A percentile compares a stretch with the other conserved stretches of the same genome.
phyloP scores from a whole-genome alignment of 2,113 vertebrate genomes.

The Podilymbus podiceps region DNA sequence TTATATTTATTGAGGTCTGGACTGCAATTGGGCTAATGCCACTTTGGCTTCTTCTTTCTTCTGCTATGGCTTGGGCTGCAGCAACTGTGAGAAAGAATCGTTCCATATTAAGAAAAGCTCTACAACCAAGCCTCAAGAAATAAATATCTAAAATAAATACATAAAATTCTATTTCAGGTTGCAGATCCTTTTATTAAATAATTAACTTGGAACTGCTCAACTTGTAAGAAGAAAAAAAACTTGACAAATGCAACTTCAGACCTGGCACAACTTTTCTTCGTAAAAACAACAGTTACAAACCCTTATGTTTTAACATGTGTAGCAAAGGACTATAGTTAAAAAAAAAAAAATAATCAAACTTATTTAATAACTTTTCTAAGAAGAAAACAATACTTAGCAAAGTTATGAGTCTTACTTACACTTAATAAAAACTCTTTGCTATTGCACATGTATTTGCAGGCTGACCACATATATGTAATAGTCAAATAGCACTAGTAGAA shows the following conservation, averaged over 20 bases:
- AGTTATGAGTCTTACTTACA: not conserved
- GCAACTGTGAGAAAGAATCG: conserved; percentile 78
- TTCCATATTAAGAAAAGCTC: not conserved
- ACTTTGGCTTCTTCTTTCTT: conserved; percentile 85
- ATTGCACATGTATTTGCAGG: not conserved
- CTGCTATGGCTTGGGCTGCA: conserved; percentile 86
- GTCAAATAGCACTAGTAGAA: not conserved
- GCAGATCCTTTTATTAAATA: not conserved
- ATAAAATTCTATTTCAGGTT: not conserved
- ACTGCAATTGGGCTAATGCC: conserved; percentile 68
- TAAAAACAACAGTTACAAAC: not conserved
- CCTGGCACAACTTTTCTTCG: not conserved
- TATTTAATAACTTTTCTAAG: not conserved
- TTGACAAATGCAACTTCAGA: not conserved
- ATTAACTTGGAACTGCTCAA: not conserved
- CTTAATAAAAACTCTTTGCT: not conserved
- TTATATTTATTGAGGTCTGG: conserved; percentile 52
- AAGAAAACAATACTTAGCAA: not conserved
- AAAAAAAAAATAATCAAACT: not conserved
- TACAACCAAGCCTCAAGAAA: not conserved
- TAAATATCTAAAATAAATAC: not conserved
- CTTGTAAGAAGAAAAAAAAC: not conserved
- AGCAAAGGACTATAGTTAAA: not conserved
- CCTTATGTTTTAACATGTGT: not conserved
- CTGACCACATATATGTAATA: not conserved